Evolutionary conservation across 2,888 invertebrate genomes (phyloP), one percentile per base, ranked within the genome.

Genomic region (Slavum lentiscoides): DNA sequence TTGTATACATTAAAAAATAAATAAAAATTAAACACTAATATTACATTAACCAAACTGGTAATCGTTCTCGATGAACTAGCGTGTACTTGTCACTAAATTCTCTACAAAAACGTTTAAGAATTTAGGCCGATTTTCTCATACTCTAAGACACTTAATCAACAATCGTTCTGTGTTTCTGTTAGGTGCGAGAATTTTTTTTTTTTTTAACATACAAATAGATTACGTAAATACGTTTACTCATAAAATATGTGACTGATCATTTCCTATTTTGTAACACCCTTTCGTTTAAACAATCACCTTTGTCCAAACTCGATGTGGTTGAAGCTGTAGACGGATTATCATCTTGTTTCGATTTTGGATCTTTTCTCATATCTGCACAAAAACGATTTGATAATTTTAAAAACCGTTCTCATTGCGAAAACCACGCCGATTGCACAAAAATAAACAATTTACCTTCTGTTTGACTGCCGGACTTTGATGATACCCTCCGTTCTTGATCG

Each of bases 401-500:
- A 5, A 21, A 61, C 37, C 37, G 49, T 15, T 59, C 17, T 23
- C 21, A 43, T 74, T 58, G 39, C 39, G n/a, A 62, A 68, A 53
- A 49, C 4, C 43, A 13, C 6, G 13, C 2, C 37, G 11, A 17
- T 21, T 30, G 1, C 37, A 13, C 11, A 9, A 43, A 7, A 43
- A 49, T 49, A 23, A 49, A 68, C 53, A 70, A 2, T 80, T 72
- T 82, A 55, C 70, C 67, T 75, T 81, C 82, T 55, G 37, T 55
- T 23, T 81, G 62, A n/a, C 66, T 64, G 53, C 58, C 69, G 53
- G 80, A 80, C 23, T 80, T 80, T 49, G 74, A 69, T 61, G 62
- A 64, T 49, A 69, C 59, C 72, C 75, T 89, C 83, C 89, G 90
- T 86, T 92, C 92, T 82, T 88, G 89, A 85, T 92, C 92, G 85